Percentiles rank a stretch among this genome's conserved stretches.
phyloP scores from a whole-genome alignment of 2,888 invertebrate genomes.

The Lacanobia oleracea region DNA sequence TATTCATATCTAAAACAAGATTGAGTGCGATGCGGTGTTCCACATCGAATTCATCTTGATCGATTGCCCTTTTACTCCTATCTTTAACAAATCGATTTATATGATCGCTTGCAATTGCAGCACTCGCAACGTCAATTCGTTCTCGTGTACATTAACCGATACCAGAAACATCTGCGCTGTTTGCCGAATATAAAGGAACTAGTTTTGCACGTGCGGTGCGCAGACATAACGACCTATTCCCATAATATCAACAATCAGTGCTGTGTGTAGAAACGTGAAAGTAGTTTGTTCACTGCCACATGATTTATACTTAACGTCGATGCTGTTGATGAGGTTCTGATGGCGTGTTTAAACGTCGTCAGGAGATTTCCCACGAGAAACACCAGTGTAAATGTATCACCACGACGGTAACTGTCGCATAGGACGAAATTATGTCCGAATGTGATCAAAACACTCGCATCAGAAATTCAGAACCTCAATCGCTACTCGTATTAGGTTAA shows the following conservation, averaged over 20 bases:
- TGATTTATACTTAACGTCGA: slow-evolving; percentile 64
- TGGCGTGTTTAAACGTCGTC: slow-evolving; percentile 65
- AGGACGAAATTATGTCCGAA: slow-evolving; percentile 58
- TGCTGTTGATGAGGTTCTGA: slow-evolving; percentile 75
- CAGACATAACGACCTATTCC: slow-evolving; percentile 57
- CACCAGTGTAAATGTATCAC: slow-evolving; percentile 47
- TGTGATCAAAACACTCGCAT: slow-evolving; percentile 57
- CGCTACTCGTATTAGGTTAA: slow-evolving; percentile 73
- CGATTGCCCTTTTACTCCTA: slow-evolving; percentile 78
- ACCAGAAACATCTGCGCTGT: slow-evolving; percentile 68
- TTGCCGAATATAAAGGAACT: slow-evolving; percentile 69
- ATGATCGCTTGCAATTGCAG: slow-evolving; percentile 76
- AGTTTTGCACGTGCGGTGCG: slow-evolving; percentile 69
- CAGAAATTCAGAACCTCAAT: slow-evolving; percentile 65
- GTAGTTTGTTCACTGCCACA: slow-evolving; percentile 54
- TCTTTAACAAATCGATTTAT: slow-evolving; percentile 81
- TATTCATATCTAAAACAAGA: slow-evolving; percentile 76
- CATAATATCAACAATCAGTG: slow-evolving; percentile 61
- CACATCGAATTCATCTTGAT: slow-evolving; percentile 78
- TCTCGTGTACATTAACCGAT: slow-evolving; percentile 73
- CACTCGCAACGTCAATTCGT: slow-evolving; percentile 70
- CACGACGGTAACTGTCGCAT: slow-evolving; percentile 45
- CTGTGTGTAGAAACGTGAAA: slow-evolving; percentile 65
- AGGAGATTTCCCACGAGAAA: slow-evolving; percentile 75
- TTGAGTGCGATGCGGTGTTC: slow-evolving; percentile 71